Conservation (phyloP, 2,888 invertebrate genomes). For the Drosophila macrothrix region DNA sequence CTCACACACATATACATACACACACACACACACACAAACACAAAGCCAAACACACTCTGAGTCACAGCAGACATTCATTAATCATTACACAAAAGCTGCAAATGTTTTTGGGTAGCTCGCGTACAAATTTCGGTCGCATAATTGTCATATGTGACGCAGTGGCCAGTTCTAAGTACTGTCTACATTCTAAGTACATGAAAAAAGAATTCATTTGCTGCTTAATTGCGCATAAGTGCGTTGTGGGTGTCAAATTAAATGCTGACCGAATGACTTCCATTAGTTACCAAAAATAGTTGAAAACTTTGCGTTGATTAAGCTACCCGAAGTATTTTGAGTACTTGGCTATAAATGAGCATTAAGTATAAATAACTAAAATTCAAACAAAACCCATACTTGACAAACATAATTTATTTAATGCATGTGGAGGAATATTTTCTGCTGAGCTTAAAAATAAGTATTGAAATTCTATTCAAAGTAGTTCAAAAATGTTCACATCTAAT, state of each 20-base stretch:
- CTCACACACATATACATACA: slow-evolving; percentile 12
- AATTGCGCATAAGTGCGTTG: slow-evolving; percentile 62
- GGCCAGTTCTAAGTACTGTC: slow-evolving; percentile 15
- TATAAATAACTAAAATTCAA: neutral
- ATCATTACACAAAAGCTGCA: slow-evolving; percentile 62
- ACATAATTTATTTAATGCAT: neutral
- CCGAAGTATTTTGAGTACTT: neutral
- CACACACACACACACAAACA: slow-evolving; percentile 10
- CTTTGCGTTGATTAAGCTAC: neutral
- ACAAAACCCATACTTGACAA: neutral
- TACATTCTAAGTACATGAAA: slow-evolving; percentile 28
- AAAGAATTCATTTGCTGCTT: slow-evolving; percentile 58
- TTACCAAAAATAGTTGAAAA: neutral
- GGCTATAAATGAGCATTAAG: neutral
- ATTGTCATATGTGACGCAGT: slow-evolving; percentile 62
- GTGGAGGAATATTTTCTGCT: neutral
- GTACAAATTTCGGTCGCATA: slow-evolving; percentile 59
- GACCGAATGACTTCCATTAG: slow-evolving; percentile 13
- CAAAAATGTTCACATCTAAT: neutral
- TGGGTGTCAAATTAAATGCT: slow-evolving; percentile 17
- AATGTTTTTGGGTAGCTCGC: slow-evolving; percentile 23
- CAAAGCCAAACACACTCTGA: slow-evolving; percentile 6
- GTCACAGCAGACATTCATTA: slow-evolving; percentile 59
- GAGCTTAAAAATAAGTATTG: neutral
- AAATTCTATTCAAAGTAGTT: neutral